Percentiles rank a stretch among this genome's conserved stretches.
These are phyloP conservation scores for Noctuana brunneofusca DNA, from an alignment of 2,888 invertebrate species.

Conservation along the genomic window DNA sequence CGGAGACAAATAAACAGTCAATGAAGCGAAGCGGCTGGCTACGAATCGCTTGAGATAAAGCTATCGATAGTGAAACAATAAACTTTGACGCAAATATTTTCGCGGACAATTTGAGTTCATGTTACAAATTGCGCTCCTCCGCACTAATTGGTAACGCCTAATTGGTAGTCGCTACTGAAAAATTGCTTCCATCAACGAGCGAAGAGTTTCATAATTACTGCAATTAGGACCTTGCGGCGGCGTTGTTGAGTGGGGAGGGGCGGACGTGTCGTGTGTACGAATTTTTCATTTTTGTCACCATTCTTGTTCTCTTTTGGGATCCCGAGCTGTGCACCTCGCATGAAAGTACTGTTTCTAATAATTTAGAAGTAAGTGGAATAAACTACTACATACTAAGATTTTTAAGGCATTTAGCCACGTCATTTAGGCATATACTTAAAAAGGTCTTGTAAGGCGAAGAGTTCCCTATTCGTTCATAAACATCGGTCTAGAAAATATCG, in stretches of 20 bases:
- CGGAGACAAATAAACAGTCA: neutral
- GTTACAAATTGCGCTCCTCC: conserved; percentile 49
- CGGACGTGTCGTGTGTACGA: conserved; percentile 71
- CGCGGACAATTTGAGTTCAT: conserved; percentile 37
- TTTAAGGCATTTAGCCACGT: too few relatives aligned
- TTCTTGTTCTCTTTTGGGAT: neutral
- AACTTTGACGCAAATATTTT: conserved; percentile 26
- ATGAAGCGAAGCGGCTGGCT: conserved; percentile 31
- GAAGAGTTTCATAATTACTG: conserved; percentile 75
- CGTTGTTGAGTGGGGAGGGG: conserved; percentile 52
- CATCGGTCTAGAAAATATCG: too few relatives aligned
- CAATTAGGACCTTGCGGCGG: conserved; percentile 70
- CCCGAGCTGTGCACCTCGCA: too few relatives aligned
- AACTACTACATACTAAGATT: too few relatives aligned
- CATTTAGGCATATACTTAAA: too few relatives aligned
- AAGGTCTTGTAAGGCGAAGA: too few relatives aligned
- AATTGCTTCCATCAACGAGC: conserved; percentile 78
- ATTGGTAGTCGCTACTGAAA: conserved; percentile 76
- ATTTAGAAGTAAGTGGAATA: too few relatives aligned
- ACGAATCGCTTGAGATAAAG: conserved; percentile 13
- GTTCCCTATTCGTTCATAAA: too few relatives aligned
- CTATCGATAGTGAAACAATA: conserved; percentile 25
- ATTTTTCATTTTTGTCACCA: conserved; percentile 53
- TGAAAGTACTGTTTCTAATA: too few relatives aligned
- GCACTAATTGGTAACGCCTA: conserved; percentile 72